Conservation (phyloP, 2,113 vertebrate genomes). For the Accipiter cooperii region DNA sequence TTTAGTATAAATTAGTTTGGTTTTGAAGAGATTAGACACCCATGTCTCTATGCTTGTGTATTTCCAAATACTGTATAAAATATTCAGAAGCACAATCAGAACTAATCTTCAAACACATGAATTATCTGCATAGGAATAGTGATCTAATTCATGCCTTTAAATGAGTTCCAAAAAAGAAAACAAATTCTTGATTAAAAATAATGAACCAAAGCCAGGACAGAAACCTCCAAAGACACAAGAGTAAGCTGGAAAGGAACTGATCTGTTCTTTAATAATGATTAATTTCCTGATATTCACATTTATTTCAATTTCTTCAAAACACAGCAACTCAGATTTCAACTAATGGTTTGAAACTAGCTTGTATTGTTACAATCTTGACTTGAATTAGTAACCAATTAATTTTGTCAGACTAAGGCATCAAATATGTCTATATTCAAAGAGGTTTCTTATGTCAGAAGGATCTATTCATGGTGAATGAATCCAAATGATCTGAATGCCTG, state of each 20-base stretch:
- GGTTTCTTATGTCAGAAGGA: neutral
- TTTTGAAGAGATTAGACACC: neutral
- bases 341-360: neutral
- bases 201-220: neutral
- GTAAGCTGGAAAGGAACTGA: neutral
- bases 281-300: neutral
- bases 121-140: neutral
- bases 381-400: neutral
- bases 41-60: neutral
- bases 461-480: neutral
- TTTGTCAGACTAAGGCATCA: neutral
- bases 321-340: neutral
- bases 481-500: neutral
- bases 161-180: neutral
- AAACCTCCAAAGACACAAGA: neutral
- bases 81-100: neutral
- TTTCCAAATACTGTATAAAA: neutral
- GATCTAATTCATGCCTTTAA: neutral
- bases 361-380: neutral
- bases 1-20: neutral
- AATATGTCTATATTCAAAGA: neutral
- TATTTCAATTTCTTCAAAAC: neutral
- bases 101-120: neutral
- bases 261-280: neutral
- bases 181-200: neutral